Conservation (phyloP, 2,113 vertebrate genomes). For the Hypanus sabinus region DNA sequence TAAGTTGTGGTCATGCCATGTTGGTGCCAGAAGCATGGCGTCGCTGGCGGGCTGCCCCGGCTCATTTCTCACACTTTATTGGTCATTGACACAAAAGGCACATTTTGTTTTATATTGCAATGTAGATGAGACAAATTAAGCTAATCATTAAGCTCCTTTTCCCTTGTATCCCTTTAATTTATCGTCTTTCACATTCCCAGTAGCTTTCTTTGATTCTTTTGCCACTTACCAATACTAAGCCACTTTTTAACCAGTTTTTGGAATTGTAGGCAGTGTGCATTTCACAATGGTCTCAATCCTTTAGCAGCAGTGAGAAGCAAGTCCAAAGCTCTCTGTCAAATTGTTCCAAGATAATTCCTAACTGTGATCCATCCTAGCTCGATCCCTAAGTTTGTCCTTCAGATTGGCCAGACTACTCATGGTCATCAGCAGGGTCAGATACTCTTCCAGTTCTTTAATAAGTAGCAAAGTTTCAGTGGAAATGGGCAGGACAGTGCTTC, state of each 20-base stretch:
- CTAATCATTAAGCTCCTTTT: too few relatives aligned
- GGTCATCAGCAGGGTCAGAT: not conserved
- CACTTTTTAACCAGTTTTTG: not conserved
- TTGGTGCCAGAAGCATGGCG: too few relatives aligned
- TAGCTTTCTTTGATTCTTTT: too few relatives aligned
- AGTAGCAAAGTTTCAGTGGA: not conserved
- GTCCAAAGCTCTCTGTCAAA: not conserved
- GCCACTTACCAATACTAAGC: too few relatives aligned
- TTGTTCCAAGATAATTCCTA: not conserved
- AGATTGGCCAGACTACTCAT: not conserved
- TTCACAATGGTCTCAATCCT: not conserved
- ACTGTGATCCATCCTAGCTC: not conserved
- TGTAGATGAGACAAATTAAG: too few relatives aligned
- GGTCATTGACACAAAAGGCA: too few relatives aligned
- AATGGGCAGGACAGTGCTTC: not conserved
- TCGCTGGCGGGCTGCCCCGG: too few relatives aligned
- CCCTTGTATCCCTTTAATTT: too few relatives aligned
- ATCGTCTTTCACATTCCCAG: too few relatives aligned
- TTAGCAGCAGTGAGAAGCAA: not conserved
- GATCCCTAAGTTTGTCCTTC: not conserved
- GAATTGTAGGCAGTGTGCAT: not conserved
- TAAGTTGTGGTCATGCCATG: too few relatives aligned
- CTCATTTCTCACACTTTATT: too few relatives aligned
- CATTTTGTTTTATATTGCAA: too few relatives aligned
- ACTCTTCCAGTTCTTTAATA: not conserved